These are phyloP conservation scores for Parnassius apollo DNA, from an alignment of 2,888 invertebrate species.

Conservation along the genomic window DNA sequence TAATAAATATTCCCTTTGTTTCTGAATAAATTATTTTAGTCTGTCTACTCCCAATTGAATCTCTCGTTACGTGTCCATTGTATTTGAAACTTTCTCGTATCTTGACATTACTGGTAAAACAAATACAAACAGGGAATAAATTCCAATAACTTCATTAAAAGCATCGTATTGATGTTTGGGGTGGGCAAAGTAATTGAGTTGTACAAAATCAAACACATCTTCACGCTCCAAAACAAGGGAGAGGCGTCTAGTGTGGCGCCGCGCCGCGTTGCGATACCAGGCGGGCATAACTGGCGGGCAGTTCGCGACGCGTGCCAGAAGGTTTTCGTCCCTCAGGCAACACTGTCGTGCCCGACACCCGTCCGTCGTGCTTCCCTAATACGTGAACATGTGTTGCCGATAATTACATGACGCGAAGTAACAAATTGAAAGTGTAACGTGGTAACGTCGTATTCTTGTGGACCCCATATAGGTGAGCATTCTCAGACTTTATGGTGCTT, in stretches of 20 bases:
- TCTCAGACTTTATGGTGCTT: not conserved
- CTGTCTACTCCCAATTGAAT: no score
- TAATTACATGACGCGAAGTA: constrained; percentile 23
- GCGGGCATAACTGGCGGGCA: constrained; percentile 11
- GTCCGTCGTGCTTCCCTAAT: constrained; percentile 33
- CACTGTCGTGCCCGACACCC: constrained; percentile 44
- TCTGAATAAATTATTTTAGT: no score
- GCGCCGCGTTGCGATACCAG: constrained; percentile 15
- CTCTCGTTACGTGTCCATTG: no score
- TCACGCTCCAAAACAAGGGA: constrained; percentile 29
- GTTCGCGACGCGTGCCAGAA: constrained; percentile 38
- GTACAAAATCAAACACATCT: constrained; percentile 33
- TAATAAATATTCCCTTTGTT: no score
- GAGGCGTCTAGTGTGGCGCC: constrained; percentile 26
- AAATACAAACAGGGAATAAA: not conserved
- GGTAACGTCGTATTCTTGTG: constrained; percentile 12
- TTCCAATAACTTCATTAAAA: constrained; percentile 24
- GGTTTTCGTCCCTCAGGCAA: constrained; percentile 48
- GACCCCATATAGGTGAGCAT: constrained; percentile 34
- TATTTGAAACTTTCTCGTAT: not conserved
- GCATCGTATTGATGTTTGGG: constrained; percentile 22
- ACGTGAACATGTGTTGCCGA: constrained; percentile 34
- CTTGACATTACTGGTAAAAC: not conserved
- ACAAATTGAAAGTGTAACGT: constrained; percentile 8
- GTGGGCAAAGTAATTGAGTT: constrained; percentile 24